Base-by-base conservation (phyloP, 2,113 vertebrate species). In the Protobothrops mucrosquamatus region DNA sequence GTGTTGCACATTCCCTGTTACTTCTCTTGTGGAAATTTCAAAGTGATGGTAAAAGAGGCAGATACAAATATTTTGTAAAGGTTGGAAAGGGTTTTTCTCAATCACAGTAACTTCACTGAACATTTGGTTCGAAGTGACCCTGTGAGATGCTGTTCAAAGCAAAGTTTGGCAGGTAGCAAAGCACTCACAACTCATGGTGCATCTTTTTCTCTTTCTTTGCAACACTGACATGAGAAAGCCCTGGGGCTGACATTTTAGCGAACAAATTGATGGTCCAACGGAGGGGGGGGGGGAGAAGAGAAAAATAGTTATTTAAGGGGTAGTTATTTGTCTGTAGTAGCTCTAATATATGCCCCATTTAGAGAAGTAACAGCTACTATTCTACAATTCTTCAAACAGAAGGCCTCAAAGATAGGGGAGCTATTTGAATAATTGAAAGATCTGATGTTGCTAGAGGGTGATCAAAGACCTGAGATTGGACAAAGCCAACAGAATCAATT, bases 231-330 rank as follows among this genome's bases (percentile, higher is more conserved):
- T 94, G 43, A 94, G 91, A 94, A 94, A 64, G 81, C 56, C 59
- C 95, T 59, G 2, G 74, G 91, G 93, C 93, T 92, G 93, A 85
- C 52, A 81, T 93, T 95, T 81, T 96, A 95, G 93, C 59, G 52
- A 94, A 91, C 51, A 96, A 95, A 95, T 94, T 96, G 96, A 95
- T 95, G 95, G 93, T 43, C 92, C 18, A 61, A 93, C 93, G 0
- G 6, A 6, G 91, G 85, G 93, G 26, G 11, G 4, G n/a, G n/a
- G 5, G 48, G 48, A 7, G 8, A 51, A 94, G 48, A 74, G 14
- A 93, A 39, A 93, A 74, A 90, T 89, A 22, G 7, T 54, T 89
- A 89, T 69, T 94, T 64, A 29, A 6, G 34, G 18, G 93, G 54
- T 54, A 22, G 4, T 85, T 91, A 90, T 89, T 0, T 86, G 64